phyloP scores from a whole-genome alignment of 2,113 vertebrate species.

The Megaceryle torquata region DNA sequence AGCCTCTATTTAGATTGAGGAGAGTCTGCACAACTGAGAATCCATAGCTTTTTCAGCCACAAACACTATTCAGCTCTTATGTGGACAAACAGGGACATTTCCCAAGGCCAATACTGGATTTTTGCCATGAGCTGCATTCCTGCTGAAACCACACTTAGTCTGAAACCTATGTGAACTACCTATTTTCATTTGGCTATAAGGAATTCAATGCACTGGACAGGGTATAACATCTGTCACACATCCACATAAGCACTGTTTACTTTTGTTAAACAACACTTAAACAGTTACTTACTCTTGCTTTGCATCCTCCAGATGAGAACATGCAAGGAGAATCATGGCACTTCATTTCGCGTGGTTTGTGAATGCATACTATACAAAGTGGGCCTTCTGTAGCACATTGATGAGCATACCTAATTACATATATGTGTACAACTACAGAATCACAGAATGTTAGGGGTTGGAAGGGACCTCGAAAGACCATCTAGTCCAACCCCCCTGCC shows the following conservation, averaged over 20 bases:
- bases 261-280: slow-evolving; percentile 50
- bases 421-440: not conserved
- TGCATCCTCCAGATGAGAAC: not conserved
- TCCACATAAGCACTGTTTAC: slow-evolving; percentile 33
- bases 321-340: not conserved
- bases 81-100: slow-evolving; percentile 7
- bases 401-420: not conserved
- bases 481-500: too few relatives aligned
- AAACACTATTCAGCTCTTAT: not conserved
- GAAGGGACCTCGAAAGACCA: too few relatives aligned
- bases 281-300: slow-evolving; percentile 14
- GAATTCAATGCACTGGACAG: slow-evolving; percentile 32
- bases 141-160: not conserved
- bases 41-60: not conserved
- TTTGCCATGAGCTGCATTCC: not conserved
- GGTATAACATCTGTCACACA: slow-evolving; percentile 32
- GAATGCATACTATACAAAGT: not conserved
- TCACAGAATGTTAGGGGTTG: too few relatives aligned
- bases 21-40: not conserved
- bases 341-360: slow-evolving; percentile 41
- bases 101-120: slow-evolving; percentile 24
- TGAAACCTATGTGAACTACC: not conserved
- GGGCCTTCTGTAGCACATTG: not conserved
- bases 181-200: slow-evolving; percentile 31
- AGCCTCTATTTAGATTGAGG: not conserved